Conservation (phyloP, 2,113 vertebrate genomes). For the Neolamprologus toae region DNA sequence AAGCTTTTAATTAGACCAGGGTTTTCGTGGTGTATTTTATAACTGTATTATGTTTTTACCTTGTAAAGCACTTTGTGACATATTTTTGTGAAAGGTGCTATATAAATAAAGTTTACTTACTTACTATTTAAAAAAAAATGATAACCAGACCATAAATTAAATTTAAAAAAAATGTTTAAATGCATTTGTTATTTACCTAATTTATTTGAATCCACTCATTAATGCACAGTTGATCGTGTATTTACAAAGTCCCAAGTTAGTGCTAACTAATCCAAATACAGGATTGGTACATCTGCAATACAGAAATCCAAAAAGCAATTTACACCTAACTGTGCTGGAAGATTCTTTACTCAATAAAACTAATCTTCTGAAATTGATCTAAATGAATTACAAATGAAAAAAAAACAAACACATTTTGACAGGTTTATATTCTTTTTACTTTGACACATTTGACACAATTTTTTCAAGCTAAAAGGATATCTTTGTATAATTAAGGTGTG, state of each 20-base stretch:
- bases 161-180: rapidly evolving
- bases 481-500: neutral
- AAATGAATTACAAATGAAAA: neutral
- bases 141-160: neutral
- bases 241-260: neutral
- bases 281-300: neutral
- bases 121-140: neutral
- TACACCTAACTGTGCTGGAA: neutral
- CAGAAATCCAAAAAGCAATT: neutral
- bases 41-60: too few species aligned
- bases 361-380: neutral
- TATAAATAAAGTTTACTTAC: too few species aligned
- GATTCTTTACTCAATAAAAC: neutral
- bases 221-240: rapidly evolving
- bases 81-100: too few species aligned
- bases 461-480: neutral
- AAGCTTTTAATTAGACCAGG: too few species aligned
- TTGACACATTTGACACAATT: neutral
- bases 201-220: neutral
- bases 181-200: neutral
- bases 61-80: too few species aligned
- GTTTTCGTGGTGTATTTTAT: too few species aligned
- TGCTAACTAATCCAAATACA: neutral
- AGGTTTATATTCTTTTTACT: neutral
- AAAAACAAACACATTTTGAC: neutral